Evolutionary conservation across 2,797 vertebrate species (phyloP).

Genomic region (Moxostoma hubbsi): DNA sequence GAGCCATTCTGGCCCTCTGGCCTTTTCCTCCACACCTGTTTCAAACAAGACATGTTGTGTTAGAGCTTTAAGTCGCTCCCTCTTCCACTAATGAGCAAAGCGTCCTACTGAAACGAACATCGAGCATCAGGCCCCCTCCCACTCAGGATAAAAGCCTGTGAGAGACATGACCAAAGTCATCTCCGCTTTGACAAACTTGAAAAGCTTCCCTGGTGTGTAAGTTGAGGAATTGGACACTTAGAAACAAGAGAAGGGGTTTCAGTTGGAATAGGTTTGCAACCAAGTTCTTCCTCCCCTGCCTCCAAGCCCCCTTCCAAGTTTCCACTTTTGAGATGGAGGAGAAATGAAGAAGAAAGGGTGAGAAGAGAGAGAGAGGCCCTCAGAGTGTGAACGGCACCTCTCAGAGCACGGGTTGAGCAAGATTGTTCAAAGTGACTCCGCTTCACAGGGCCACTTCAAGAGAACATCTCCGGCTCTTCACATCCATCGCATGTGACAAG

Average conservation of each 20-base stretch:
- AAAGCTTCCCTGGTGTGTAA: slow-evolving; percentile 74
- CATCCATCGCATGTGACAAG: slow-evolving; percentile 82
- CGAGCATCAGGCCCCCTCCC: slow-evolving; percentile 53
- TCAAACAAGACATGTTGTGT: slow-evolving; percentile 40
- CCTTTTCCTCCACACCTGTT: slow-evolving; percentile 54
- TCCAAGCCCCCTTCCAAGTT: slow-evolving; percentile 61
- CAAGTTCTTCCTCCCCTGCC: slow-evolving; percentile 65
- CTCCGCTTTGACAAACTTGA: slow-evolving; percentile 78
- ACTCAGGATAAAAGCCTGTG: slow-evolving; percentile 67
- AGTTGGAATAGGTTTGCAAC: slow-evolving; percentile 70
- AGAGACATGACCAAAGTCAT: slow-evolving; percentile 71
- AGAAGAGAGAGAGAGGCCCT: slow-evolving; percentile 72
- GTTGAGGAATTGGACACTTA: slow-evolving; percentile 69
- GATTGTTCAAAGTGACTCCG: slow-evolving; percentile 75
- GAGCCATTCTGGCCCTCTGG: slow-evolving; percentile 56
- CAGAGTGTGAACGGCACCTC: slow-evolving; percentile 72
- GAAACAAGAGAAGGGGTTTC: slow-evolving; percentile 60
- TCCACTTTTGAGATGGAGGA: slow-evolving; percentile 76
- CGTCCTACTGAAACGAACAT: slow-evolving; percentile 65
- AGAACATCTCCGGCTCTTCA: slow-evolving; percentile 79
- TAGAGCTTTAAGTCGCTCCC: slow-evolving; percentile 54
- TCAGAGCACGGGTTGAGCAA: slow-evolving; percentile 58
- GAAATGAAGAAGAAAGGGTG: slow-evolving; percentile 62
- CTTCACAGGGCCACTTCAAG: slow-evolving; percentile 81
- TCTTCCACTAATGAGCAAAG: slow-evolving; percentile 80